These are phyloP conservation scores for Pomacea maculata DNA, from an alignment of 1,140 invertebrate genomes.

Conservation along the genomic window DNA sequence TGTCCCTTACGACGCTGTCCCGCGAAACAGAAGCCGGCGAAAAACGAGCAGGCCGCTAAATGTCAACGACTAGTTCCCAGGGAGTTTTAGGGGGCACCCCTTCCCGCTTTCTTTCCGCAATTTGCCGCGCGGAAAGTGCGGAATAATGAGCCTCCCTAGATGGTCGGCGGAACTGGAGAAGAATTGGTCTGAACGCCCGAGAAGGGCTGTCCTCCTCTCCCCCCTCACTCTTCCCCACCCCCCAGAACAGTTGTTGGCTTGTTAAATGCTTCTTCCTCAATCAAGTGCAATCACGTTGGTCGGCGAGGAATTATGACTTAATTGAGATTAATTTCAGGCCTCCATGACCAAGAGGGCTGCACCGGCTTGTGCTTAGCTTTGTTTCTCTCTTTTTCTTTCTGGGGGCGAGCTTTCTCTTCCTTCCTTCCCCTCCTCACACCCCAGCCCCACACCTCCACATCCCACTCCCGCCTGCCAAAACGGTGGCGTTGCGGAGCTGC, in stretches of 20 bases:
- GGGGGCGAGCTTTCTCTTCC: too few relatives aligned
- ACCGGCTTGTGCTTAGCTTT: too few relatives aligned
- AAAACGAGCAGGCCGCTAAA: too few relatives aligned
- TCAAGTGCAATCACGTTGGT: slow-evolving; percentile 23
- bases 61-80: slow-evolving; percentile 10
- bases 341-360: background rate
- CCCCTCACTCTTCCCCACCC: background rate
- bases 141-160: slow-evolving; percentile 2
- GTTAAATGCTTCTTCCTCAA: slow-evolving; percentile 21
- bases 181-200: background rate
- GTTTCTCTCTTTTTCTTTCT: too few relatives aligned
- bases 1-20: too few relatives aligned
- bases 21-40: too few relatives aligned
- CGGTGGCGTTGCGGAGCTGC: too few relatives aligned
- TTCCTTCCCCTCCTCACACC: too few relatives aligned
- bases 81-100: slow-evolving; percentile 3
- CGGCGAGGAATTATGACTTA: slow-evolving; percentile 21
- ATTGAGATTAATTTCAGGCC: slow-evolving; percentile 25
- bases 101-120: slow-evolving; percentile 4
- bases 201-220: background rate
- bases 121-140: background rate
- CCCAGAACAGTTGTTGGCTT: background rate
- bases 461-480: too few relatives aligned
- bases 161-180: background rate
- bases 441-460: too few relatives aligned